A percentile compares a stretch with the other conserved stretches of the same genome.
Conservation (phyloP, 2,113 vertebrate genomes). For the Colossoma macropomum region DNA sequence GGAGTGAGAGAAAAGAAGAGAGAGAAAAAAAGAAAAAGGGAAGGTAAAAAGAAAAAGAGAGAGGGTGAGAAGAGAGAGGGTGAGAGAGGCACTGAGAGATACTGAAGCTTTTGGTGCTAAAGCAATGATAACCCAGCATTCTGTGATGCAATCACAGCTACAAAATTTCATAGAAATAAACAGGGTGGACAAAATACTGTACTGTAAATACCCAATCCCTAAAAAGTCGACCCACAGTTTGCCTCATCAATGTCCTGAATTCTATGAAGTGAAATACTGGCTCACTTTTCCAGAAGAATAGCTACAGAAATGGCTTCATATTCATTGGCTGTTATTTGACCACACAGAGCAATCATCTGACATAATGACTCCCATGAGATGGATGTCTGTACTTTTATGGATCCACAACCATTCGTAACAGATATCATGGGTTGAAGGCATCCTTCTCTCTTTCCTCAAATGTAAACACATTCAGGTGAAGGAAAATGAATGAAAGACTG, state of each 20-base stretch:
- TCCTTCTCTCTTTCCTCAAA: not conserved
- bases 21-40: not conserved
- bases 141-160: not conserved
- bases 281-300: not conserved
- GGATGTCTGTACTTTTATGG: not conserved
- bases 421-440: not conserved
- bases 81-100: not conserved
- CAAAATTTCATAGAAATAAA: not conserved
- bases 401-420: not conserved
- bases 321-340: not conserved
- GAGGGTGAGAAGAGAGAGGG: not conserved
- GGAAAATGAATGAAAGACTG: not conserved
- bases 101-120: not conserved
- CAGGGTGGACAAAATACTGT: not conserved
- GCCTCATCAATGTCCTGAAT: no score
- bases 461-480: not conserved
- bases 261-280: not conserved
- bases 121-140: not conserved
- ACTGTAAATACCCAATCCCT: no score
- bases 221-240: no score
- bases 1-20: not conserved
- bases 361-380: not conserved
- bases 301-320: not conserved
- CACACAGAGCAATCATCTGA: not conserved
- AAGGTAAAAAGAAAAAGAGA: not conserved